Evolutionary conservation across 1,140 invertebrate species (phyloP), one percentile per base, ranked within the genome.

Genomic region (Teleopsis dalmanni): DNA sequence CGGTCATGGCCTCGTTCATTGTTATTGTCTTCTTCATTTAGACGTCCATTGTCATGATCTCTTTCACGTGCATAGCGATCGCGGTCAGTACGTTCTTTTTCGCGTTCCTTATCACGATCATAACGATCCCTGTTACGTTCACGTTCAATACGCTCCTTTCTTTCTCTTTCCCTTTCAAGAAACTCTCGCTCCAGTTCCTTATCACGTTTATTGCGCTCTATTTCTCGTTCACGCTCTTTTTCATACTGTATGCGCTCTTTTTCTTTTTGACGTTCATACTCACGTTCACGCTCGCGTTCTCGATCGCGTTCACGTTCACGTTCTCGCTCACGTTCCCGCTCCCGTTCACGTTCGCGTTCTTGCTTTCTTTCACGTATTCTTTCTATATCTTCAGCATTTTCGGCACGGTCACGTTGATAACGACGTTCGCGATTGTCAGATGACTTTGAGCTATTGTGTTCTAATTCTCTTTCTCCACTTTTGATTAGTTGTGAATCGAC

Each of bases 151-250:
- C 40, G 40, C 9, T 25, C 11, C 10, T 53, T n/a, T 35, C 51
- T 52, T 22, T 55, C 47, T 44, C 51, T 56, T 55, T 65, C 49
- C 78, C 79, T 36, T n/a, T n/a, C n/a, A n/a, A n/a, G n/a, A n/a
- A n/a, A n/a, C 73, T 37, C 41, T 8, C 52, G 29, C n/a, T 51
- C 53, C 41, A 18, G 40, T 21, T 25, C 48, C 8, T 3, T 38
- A 6, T 19, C 41, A 51, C 3, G 40, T n/a, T n/a, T n/a, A 29
- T 36, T 22, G 7, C 53, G 14, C 18, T 55, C 47, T 46, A 50
- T 55, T 57, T 62, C 46, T 2, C 46, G 36, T 41, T 53, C 45
- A 16, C 48, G 33, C 40, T 47, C 45, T 13, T 22, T 44, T 50
- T 34, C 52, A 33, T 38, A 47, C 25, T 51, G 35, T 19, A 13